Conservation (phyloP, 2,888 invertebrate genomes). For the Sturmia bella region DNA sequence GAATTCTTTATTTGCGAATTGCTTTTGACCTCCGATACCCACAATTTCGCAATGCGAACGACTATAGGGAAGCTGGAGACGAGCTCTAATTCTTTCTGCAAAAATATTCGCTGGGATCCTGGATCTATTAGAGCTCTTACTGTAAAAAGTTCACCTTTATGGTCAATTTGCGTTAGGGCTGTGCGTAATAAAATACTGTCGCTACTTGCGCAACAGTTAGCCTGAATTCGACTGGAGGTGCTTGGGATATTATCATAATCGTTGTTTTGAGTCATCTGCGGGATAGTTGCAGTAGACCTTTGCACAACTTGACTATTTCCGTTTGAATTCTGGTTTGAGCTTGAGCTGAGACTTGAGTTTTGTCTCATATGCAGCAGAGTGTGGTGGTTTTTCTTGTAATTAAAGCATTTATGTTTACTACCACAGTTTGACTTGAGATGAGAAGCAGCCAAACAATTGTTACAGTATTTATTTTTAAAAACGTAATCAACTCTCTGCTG, state of each 20-base stretch:
- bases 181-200: constrained; percentile 8
- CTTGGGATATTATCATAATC: background rate
- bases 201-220: background rate
- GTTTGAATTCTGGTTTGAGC: background rate
- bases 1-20: constrained; percentile 25
- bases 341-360: no score
- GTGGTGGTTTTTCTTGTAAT: constrained; percentile 4
- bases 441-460: no score
- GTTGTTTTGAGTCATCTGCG: background rate
- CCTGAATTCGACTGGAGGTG: background rate
- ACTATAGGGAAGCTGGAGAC: background rate
- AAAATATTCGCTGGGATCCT: constrained; percentile 18
- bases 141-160: constrained; percentile 9
- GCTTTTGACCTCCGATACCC: constrained; percentile 29
- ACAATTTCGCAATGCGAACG: constrained; percentile 20
- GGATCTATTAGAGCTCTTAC: constrained; percentile 31
- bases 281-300: background rate
- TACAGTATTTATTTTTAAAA: background rate
- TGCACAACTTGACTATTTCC: no score
- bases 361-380: background rate
- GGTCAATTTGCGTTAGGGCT: constrained; percentile 20
- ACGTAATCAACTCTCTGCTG: constrained; percentile 8
- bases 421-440: no score
- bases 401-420: background rate
- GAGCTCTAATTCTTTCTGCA: constrained; percentile 9